Conservation (phyloP, 2,888 invertebrate genomes). For the Rhamphomyia laevipes region DNA sequence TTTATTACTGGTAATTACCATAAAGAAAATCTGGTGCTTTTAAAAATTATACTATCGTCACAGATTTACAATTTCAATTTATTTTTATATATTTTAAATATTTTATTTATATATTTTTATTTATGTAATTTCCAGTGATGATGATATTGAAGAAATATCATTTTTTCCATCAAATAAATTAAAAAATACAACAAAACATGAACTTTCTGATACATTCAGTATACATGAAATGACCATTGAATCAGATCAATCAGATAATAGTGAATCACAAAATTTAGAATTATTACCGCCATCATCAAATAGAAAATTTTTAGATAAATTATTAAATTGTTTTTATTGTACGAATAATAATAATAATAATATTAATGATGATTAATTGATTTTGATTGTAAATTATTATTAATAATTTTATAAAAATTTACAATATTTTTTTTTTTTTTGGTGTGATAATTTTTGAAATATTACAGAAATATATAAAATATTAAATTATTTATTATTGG, state of each 20-base stretch:
- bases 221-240: slow-evolving; percentile 39
- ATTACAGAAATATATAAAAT: too few relatives aligned
- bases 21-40: neutral
- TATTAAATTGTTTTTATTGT: slow-evolving; percentile 20
- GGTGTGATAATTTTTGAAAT: too few relatives aligned
- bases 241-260: slow-evolving; percentile 34
- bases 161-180: slow-evolving; percentile 32
- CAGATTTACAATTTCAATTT: neutral
- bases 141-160: slow-evolving; percentile 35
- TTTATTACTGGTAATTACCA: too few relatives aligned
- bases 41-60: neutral
- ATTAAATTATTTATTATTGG: too few relatives aligned
- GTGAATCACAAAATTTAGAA: slow-evolving; percentile 35
- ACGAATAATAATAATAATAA: neutral
- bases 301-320: slow-evolving; percentile 22
- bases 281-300: slow-evolving; percentile 29
- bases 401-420: too few relatives aligned
- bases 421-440: too few relatives aligned
- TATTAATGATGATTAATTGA: neutral
- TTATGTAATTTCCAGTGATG: slow-evolving; percentile 16
- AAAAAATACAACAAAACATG: slow-evolving; percentile 26
- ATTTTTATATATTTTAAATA: neutral
- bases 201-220: slow-evolving; percentile 36
- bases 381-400: too few relatives aligned
- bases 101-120: neutral